Conservation (phyloP, 2,113 vertebrate genomes). For the Centropus unirufus region DNA sequence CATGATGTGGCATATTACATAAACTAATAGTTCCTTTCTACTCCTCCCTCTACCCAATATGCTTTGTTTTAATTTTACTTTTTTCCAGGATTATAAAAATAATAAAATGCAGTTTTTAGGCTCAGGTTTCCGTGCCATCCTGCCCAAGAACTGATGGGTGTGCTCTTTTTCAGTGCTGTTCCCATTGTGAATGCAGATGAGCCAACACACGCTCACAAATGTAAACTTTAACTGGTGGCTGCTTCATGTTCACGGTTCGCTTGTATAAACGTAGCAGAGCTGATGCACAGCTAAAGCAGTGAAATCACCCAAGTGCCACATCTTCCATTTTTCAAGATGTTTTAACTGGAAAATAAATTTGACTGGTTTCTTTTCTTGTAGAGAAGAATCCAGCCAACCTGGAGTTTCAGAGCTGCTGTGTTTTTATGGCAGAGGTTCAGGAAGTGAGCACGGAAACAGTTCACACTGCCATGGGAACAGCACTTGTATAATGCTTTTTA, state of each 20-base stretch:
- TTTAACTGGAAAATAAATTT: background rate
- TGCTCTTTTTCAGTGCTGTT: background rate
- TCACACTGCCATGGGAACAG: background rate
- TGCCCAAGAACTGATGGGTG: background rate
- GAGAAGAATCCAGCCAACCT: background rate
- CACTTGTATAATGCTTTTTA: background rate
- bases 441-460: background rate
- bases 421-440: background rate
- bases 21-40: background rate
- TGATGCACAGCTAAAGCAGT: background rate
- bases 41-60: fast-evolving
- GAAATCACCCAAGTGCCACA: background rate
- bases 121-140: background rate
- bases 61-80: background rate
- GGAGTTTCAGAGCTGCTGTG: background rate
- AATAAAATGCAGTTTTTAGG: background rate
- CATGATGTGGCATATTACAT: background rate
- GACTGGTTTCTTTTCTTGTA: fast-evolving
- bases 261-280: background rate
- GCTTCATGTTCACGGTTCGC: background rate
- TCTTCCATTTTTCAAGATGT: background rate
- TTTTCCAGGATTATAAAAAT: background rate
- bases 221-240: background rate
- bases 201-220: background rate
- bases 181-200: background rate